These are phyloP conservation scores for Agrochola circellaris DNA, from an alignment of 2,888 invertebrate genomes.

Conservation along the genomic window DNA sequence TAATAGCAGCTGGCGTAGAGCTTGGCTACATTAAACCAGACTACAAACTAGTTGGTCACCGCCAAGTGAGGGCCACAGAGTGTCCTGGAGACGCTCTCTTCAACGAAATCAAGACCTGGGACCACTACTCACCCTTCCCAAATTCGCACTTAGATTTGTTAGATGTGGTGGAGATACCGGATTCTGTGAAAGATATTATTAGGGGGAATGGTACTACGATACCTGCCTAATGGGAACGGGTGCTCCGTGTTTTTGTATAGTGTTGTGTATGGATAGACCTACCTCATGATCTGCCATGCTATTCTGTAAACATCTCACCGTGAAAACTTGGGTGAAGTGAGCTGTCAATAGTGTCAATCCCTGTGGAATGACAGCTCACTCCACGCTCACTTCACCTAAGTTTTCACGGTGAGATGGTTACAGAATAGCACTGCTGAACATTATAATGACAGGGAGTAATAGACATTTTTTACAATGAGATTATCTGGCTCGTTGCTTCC, in stretches of 20 bases:
- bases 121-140: conserved; percentile 84
- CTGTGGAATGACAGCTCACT: too few relatives aligned
- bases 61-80: conserved; percentile 87
- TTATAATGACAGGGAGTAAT: not conserved
- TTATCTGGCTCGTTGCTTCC: not conserved
- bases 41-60: conserved; percentile 67
- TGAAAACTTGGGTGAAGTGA: too few relatives aligned
- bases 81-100: conserved; percentile 92
- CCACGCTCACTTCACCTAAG: too few relatives aligned
- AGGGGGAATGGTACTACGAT: conserved; percentile 38
- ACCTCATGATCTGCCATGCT: too few relatives aligned
- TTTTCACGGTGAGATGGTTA: too few relatives aligned
- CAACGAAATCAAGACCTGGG: conserved; percentile 91
- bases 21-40: conserved; percentile 90
- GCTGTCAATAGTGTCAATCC: too few relatives aligned
- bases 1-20: conserved; percentile 92
- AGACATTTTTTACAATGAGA: not conserved
- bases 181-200: conserved; percentile 42
- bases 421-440: too few relatives aligned
- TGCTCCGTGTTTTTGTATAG: not conserved
- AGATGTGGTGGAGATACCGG: conserved; percentile 53
- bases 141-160: conserved; percentile 59
- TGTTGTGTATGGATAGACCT: not conserved
- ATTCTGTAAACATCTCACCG: too few relatives aligned
- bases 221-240: not conserved